Conservation (phyloP, 2,113 vertebrate species). For the Megaceryle maxima region DNA sequence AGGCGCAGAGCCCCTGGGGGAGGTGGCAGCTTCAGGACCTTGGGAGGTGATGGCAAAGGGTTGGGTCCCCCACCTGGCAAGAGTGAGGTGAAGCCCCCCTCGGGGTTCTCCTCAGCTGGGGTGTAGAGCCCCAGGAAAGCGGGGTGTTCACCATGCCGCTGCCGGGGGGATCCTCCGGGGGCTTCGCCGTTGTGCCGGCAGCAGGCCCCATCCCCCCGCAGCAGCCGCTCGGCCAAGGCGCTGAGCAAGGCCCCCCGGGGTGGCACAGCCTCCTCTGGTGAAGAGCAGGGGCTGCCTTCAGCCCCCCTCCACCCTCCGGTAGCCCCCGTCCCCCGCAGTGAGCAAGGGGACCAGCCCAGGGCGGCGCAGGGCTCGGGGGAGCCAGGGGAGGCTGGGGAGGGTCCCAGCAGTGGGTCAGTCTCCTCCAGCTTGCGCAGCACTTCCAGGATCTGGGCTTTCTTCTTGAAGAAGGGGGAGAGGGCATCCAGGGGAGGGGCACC, state of each 20-base stretch:
- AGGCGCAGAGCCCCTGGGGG: conserved; percentile 78
- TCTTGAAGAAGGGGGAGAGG: conserved; percentile 92
- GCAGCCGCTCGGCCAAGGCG: conserved; percentile 20
- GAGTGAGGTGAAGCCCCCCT: background rate
- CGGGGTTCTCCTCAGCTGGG: background rate
- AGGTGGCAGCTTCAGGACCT: conserved; percentile 84
- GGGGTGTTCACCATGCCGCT: background rate
- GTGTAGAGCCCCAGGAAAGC: background rate
- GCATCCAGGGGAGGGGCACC: conserved; percentile 81
- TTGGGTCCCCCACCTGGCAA: background rate
- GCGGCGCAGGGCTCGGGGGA: conserved; percentile 38
- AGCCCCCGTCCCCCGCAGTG: conserved; percentile 55
- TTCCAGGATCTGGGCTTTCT: conserved; percentile 95
- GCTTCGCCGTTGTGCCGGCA: background rate
- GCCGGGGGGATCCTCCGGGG: background rate
- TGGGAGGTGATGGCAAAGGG: conserved; percentile 81
- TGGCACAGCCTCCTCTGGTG: background rate
- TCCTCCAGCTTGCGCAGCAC: conserved; percentile 93
- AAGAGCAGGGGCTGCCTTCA: conserved; percentile 60
- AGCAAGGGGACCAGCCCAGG: conserved; percentile 14
- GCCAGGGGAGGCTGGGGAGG: conserved; percentile 56
- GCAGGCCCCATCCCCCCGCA: background rate
- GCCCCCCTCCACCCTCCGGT: conserved; percentile 67
- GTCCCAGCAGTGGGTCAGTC: conserved; percentile 78
- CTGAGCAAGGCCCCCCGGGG: background rate